Base-by-base conservation (phyloP, 2,888 invertebrate species). In the Lacanobia oleracea region DNA sequence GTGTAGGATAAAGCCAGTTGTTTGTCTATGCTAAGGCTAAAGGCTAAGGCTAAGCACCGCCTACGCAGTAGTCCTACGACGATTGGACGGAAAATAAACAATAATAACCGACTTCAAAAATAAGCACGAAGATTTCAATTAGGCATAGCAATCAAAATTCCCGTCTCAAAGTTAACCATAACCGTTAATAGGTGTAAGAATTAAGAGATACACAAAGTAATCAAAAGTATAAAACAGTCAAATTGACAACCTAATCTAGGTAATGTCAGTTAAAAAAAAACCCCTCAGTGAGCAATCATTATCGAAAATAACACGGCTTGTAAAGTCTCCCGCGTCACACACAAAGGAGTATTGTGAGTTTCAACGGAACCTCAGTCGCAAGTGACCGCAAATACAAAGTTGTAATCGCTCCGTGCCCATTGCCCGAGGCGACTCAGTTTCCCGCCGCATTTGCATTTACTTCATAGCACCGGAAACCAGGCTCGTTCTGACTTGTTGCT, bases 361-460 rank as follows among this genome's bases (percentile, higher is more conserved):
- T 59, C 40, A 53, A 48, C 68, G 59, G 61, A 74, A 71, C 79
- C 64, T 45, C 27, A 69, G 64, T 43, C 45, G 40, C 65, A 23
- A 72, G 40, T 77, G 75, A 74, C 77, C 77, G 63, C 81, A 77
- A 54, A 60, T 66, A 81, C 79, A 72, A 75, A 82, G 69, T 75
- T 67, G 68, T 73, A 77, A 79, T 81, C 73, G 66, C 63, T n/a
- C 59, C 37, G 77, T 45, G 59, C 72, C 60, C 71, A 33, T 33
- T 23, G 74, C 81, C 79, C 60, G 74, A 54, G 84, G 79, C 79
- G 53, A 68, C 74, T 33, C 21, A 64, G 84, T 76, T 74, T 72
- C 78, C 45, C 45, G 45, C 61, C 54, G 21, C 84, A 84, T 83
- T 84, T 81, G 84, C 83, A 82, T 84, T 75, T 72, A 63, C 84